Percentiles rank a stretch among this genome's conserved stretches.
These are phyloP conservation scores for Ceratoteleas bidentatus DNA, from an alignment of 1,140 invertebrate genomes.

Conservation along the genomic window DNA sequence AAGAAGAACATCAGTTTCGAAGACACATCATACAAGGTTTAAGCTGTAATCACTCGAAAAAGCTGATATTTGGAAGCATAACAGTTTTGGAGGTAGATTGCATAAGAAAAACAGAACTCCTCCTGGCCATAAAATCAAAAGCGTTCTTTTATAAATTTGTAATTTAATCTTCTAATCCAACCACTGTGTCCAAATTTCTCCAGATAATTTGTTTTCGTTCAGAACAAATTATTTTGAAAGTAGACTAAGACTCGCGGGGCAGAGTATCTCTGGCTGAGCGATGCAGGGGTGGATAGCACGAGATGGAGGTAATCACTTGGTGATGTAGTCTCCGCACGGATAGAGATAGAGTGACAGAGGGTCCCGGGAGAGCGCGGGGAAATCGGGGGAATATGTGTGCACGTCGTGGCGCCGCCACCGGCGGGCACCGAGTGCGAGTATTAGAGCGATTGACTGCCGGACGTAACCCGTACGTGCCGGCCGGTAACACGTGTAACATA, in stretches of 20 bases:
- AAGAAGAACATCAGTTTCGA: too few species aligned
- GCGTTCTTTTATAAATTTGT: too few species aligned
- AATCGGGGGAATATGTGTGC: conserved; percentile 46
- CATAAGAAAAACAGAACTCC: too few species aligned
- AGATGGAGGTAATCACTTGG: conserved; percentile 78
- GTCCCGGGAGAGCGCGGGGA: conserved; percentile 29
- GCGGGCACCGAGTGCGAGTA: conserved; percentile 73
- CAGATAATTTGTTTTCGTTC: too few species aligned
- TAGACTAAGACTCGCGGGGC: conserved; percentile 7
- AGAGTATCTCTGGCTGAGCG: conserved; percentile 37
- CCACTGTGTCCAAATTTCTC: too few species aligned
- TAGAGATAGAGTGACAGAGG: conserved; percentile 63
- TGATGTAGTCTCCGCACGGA: conserved; percentile 77
- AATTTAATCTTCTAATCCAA: too few species aligned
- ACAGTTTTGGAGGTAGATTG: too few species aligned
- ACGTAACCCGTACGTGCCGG: conserved; percentile 80
- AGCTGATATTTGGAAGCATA: too few species aligned
- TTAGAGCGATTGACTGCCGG: conserved; percentile 81
- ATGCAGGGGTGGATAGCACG: conserved; percentile 63
- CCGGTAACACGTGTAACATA: conserved; percentile 81
- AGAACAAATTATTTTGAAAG: conserved; percentile 5
- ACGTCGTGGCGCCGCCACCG: conserved; percentile 58
- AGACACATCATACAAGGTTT: too few species aligned
- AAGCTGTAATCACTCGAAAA: too few species aligned
- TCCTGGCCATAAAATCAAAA: too few species aligned